Base-by-base conservation (phyloP, 2,888 invertebrate species). In the Eupithecia exiguata region DNA sequence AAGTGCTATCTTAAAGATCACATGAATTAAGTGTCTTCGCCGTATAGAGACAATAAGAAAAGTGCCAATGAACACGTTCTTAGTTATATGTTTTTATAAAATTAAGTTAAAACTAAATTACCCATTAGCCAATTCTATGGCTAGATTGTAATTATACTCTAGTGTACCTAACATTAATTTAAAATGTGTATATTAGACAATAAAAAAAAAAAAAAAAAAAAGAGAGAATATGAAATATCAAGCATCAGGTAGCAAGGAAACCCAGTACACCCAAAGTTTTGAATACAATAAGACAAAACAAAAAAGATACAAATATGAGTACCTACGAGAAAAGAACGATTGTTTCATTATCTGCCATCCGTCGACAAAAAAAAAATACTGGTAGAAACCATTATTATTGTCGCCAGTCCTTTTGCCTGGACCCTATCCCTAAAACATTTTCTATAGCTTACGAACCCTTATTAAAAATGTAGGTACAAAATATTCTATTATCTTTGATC, bases 401-500 rank as follows among this genome's bases (percentile, higher is more conserved):
- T 58, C 5, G 25, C 14, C 21, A 25, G 58, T 58, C 53, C 21
- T 21, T 58, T 58, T 58, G 25, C 49, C 68, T 30, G 36, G 69
- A 58, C 43, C 58, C 40, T 25, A 68, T 35, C 38, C 46, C 25
- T 16, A 49, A 49, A 35, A 63, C 2, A 65, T 58, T 58, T 72
- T 46, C 61, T 35, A 68, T 46, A 66, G 35, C 30, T 58, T 25
- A 14, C 30, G 49, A 63, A 65, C 38, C 69, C 66, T 35, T 69
- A 53, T 63, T 49, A 67, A 35, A 73, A 63, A 30, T 63, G 40
- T 70, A 61, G 70, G 66, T 69, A 73, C 69, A n/a, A 67, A 74
- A 62, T 40, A 49, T 70, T 35, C 58, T 43, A 30, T 66, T 74
- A 66, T 62, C 49, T 16, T 14, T 53, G 66, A 40, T 62, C 66